Evolutionary conservation across 2,888 invertebrate genomes (phyloP), one percentile per base, ranked within the genome.

Genomic region (Nemurella pictetii): DNA sequence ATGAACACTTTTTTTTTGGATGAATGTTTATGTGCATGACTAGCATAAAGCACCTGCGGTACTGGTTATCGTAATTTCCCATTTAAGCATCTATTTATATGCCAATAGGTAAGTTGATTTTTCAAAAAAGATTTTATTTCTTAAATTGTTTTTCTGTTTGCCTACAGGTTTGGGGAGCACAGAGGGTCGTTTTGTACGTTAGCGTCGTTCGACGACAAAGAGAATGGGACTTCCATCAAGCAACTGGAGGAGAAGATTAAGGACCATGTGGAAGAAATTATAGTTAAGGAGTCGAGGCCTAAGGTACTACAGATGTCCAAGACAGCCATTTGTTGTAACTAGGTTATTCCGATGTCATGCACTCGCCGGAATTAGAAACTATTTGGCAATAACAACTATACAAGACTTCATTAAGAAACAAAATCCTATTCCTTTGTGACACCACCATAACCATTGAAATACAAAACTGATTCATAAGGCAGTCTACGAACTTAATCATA

Each of bases 101-200:
- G n/a, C n/a, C n/a, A n/a, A n/a, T n/a, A n/a, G n/a, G n/a, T n/a
- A n/a, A n/a, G n/a, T n/a, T n/a, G n/a, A n/a, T n/a, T n/a, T n/a
- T n/a, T n/a, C n/a, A n/a, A n/a, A n/a, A n/a, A 36, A 12, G 9
- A 36, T 12, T 36, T 36, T 12, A 12, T 36, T 36, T 7, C 55
- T 74, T n/a, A 74, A n/a, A 25, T 26, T 55, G 72, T 72, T 7
- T 83, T 55, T n/a, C 20, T 72, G 0, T 36, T 89, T 89, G n/a
- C n/a, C n/a, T 91, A 88, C 87, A 92, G 93, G 88, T 93, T 93
- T 88, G 93, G 93, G 88, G 93, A 93, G 90, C 92, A 92, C 88
- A 92, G 92, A 90, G 93, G 93, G 87, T 93, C 93, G 88, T 93
- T 93, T 89, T 93, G 93, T 89, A 93, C 92, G 86, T 90, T 93